A percentile compares a stretch with the other conserved stretches of the same genome.
Evolutionary conservation across 2,113 vertebrate species (phyloP).

Genomic region (Chloropsis cyanopogon): DNA sequence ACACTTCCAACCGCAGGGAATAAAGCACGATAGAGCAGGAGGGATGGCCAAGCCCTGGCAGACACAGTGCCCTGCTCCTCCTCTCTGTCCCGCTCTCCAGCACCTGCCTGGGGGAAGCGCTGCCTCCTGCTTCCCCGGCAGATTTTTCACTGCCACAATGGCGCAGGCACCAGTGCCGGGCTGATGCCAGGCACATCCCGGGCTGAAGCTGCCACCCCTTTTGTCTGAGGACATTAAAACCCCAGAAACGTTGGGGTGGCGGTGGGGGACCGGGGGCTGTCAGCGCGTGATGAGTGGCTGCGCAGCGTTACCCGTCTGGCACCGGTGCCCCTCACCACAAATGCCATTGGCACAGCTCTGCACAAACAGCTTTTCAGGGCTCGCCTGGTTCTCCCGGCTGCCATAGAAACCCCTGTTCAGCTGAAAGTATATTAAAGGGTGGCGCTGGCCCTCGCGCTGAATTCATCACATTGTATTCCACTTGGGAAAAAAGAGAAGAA

Average conservation of each 20-base stretch:
- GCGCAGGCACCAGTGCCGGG: accelerated
- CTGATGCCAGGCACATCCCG: neutral
- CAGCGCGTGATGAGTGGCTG: neutral
- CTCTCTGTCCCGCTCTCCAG: neutral
- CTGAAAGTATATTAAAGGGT: constrained; percentile 52
- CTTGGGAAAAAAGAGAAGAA: neutral
- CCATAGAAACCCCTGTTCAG: constrained; percentile 62
- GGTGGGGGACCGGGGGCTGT: neutral
- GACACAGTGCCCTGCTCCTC: neutral
- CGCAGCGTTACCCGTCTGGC: neutral
- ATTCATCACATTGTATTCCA: constrained; percentile 56
- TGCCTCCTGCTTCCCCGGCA: neutral
- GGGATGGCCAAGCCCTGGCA: neutral
- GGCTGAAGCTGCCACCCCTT: neutral
- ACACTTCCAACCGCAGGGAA: accelerated
- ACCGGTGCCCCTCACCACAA: constrained; percentile 17
- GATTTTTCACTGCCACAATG: neutral
- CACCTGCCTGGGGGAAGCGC: neutral
- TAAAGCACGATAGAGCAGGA: accelerated
- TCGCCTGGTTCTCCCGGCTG: constrained; percentile 51
- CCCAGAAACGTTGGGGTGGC: neutral
- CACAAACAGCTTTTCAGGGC: constrained; percentile 45
- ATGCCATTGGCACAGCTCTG: constrained; percentile 42
- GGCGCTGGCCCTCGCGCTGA: constrained; percentile 22
- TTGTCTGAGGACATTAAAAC: constrained; percentile 8